Evolutionary conservation across 2,888 invertebrate genomes (phyloP), one percentile per base, ranked within the genome.

Genomic region (Pseudococcus viburni): DNA sequence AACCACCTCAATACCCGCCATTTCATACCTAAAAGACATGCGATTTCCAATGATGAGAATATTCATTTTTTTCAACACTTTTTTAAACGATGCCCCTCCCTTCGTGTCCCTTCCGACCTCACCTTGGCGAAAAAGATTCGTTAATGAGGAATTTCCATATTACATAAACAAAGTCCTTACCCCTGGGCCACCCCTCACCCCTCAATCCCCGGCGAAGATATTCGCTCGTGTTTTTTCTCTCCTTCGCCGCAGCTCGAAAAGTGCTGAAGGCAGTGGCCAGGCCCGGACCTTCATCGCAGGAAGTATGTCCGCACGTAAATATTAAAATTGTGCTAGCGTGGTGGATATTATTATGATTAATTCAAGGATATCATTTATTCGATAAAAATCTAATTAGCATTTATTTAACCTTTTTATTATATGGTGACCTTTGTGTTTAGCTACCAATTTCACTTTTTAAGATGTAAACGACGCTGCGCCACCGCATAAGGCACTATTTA

Each of bases 291-390:
- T 86, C 86, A 73, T 42, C 68, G 86, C 86, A 86, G 68, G 86
- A 86, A 86, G 68, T 86, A 86, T 86, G 86, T 68, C 86, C 68
- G 68, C 86, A 86, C 86, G 86, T 68, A 86, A 86, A 86, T 86
- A 86, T 86, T 86, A 86, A 59, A 86, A 86, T 86, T 86, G 59
- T 33, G 59, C 55, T 86, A 86, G 86, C 86, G 86, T 86, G 86
- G 86, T 86, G 85, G 64, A 85, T 85, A 85, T 85, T 85, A 85
- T 86, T 86, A 86, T 86, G 86, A 86, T 86, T 86, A 86, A 46
- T 86, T 86, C 86, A 86, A 86, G 86, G 86, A 86, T 86, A 86
- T 86, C 68, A 68, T 86, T 86, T 85, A 85, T 85, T 86, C 64
- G 86, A 86, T 86, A 73, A 86, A 68, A 86, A 86, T 86, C 59